phyloP scores from a whole-genome alignment of 1,140 invertebrate genomes.

The Galleria mellonella region DNA sequence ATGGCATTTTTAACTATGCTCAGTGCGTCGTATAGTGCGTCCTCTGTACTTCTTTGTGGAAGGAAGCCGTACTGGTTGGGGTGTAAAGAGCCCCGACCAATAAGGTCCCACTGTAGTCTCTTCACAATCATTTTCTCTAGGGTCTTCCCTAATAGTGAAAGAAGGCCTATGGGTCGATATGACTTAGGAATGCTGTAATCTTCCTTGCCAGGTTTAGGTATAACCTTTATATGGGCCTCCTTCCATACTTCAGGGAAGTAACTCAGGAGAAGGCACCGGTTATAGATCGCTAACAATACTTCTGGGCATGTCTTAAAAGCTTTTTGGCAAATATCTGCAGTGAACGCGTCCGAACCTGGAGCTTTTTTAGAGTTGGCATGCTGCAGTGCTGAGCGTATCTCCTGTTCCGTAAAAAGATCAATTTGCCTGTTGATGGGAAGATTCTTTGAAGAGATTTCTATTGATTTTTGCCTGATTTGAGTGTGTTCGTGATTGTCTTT shows the following conservation, averaged over 20 bases:
- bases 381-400: neutral
- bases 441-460: too few species aligned
- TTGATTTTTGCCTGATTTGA: too few species aligned
- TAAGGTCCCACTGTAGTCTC: neutral
- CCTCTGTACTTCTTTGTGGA: neutral
- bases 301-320: neutral
- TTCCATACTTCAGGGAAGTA: neutral
- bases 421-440: neutral
- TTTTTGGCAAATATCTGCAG: constrained; percentile 3
- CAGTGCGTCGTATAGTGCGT: neutral
- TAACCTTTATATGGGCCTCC: neutral
- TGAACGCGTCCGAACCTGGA: constrained; percentile 4
- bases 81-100: neutral
- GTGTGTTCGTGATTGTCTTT: too few species aligned
- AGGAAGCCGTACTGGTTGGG: neutral
- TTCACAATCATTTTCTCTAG: neutral
- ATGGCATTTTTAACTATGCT: neutral
- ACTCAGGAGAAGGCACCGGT: neutral
- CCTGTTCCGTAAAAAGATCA: neutral
- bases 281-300: neutral
- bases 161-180: neutral
- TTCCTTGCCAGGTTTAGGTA: neutral
- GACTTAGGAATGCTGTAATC: neutral
- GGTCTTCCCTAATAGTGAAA: neutral
- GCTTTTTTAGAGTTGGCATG: constrained; percentile 5